Evolutionary conservation across 2,113 vertebrate genomes (phyloP), one percentile per base, ranked within the genome.

Genomic region (Bubo blakistoni): DNA sequence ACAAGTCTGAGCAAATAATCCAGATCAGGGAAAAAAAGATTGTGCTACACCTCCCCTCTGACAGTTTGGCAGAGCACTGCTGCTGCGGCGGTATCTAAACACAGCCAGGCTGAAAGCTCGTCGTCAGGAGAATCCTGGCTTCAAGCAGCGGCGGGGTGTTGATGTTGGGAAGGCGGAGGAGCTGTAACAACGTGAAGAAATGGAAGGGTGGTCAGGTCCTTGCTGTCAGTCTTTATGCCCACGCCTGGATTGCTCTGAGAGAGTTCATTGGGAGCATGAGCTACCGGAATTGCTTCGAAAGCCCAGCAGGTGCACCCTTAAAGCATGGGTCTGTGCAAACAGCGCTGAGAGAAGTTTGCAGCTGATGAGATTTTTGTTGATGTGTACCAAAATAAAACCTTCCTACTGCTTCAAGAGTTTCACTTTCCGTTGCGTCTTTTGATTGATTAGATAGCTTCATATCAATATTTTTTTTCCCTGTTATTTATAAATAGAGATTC

Each of bases 171-270:
- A 61, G 44, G 58, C 5, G 7, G 44, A 52, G 29, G 58, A 69
- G 46, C 51, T 73, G 47, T 51, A 63, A 20, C 16, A 34, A 11
- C 3, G 0, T 47, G 47, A 61, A 86, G 44, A 69, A 92, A 61
- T 21, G 36, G 19, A 15, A 70, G 63, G 40, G 24, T 42, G 63
- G 11, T 86, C 74, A 27, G 27, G 27, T 69, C n/a, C 30, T 85
- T 72, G 30, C 47, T 72, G 51, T 26, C 49, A 9, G 36, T 24
- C 57, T 67, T 82, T 6, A 6, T 13, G 24, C 32, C 47, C 49
- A 21, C 0, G 0, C 8, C 1, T 25, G 38, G 62, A 24, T 61
- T 57, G 72, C 51, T 47, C 32, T 11, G 36, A 69, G 36, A 10
- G 3, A 7, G 71, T 22, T 88, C 30, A 14, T 22, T 11, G 38